phyloP scores from a whole-genome alignment of 1,140 invertebrate genomes.

The Heliconius himera region DNA sequence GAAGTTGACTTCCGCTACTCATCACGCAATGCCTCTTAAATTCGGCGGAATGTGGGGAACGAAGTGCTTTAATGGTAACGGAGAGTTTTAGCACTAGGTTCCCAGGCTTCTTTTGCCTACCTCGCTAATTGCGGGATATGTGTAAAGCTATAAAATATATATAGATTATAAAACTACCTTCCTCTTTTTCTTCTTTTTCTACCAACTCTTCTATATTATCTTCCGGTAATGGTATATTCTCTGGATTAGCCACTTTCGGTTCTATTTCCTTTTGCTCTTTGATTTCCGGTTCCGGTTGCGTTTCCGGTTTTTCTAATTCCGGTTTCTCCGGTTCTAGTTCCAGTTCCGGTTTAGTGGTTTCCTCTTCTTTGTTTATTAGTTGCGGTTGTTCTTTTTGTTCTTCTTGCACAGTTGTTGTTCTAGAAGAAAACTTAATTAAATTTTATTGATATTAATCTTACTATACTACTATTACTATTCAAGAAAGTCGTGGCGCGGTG shows the following conservation, averaged over 20 bases:
- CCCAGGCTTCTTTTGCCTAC: too few relatives aligned
- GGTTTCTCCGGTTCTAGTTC: background rate
- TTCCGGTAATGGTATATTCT: conserved; percentile 38
- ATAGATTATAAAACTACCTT: background rate
- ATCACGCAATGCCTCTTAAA: too few relatives aligned
- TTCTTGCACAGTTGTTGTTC: conserved; percentile 4
- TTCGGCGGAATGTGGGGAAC: too few relatives aligned
- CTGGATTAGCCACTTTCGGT: conserved; percentile 20
- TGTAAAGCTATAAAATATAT: background rate
- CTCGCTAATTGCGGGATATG: too few relatives aligned
- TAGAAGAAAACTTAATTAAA: background rate
- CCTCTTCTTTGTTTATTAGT: background rate
- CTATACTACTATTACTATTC: background rate
- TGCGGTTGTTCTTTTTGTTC: background rate
- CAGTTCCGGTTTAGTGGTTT: conserved; percentile 3
- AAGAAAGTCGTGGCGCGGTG: too few relatives aligned
- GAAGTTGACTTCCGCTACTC: too few relatives aligned
- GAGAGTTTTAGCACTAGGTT: too few relatives aligned
- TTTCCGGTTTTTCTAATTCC: background rate
- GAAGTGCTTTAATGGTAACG: too few relatives aligned
- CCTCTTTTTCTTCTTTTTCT: conserved; percentile 17
- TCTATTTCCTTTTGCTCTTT: background rate
- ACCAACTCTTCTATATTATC: conserved; percentile 1
- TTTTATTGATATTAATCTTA: background rate
- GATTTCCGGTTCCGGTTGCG: background rate